These are phyloP conservation scores for Intellagama lesueurii DNA, from an alignment of 2,797 vertebrate genomes.

Conservation along the genomic window DNA sequence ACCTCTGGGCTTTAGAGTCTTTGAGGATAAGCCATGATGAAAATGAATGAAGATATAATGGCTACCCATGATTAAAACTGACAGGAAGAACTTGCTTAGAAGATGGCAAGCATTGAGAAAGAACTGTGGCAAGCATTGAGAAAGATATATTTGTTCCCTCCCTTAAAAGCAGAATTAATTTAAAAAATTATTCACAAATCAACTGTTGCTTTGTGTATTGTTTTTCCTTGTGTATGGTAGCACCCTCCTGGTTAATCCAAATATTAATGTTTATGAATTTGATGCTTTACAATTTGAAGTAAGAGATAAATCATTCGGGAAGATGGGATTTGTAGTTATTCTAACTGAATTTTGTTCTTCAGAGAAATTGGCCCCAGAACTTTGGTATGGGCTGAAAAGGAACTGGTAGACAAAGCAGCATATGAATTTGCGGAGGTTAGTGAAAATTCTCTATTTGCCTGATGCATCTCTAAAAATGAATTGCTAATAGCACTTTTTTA, in stretches of 20 bases:
- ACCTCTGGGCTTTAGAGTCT: not conserved
- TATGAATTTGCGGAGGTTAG: conserved; percentile 94
- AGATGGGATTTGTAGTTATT: conserved; percentile 23
- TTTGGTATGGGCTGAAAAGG: conserved; percentile 95
- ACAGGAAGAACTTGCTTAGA: not conserved
- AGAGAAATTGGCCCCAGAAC: conserved; percentile 93
- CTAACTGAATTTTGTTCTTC: conserved; percentile 61
- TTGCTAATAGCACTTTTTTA: no score
- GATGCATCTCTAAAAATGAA: not conserved
- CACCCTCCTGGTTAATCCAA: not conserved
- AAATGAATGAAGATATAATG: not conserved
- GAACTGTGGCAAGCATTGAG: not conserved
- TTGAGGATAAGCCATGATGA: not conserved
- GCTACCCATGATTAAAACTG: not conserved
- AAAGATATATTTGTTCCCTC: not conserved
- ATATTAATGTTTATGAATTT: not conserved
- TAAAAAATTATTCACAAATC: no score
- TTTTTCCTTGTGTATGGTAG: not conserved
- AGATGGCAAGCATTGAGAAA: not conserved
- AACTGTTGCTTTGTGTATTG: not conserved
- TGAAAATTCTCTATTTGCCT: conserved; percentile 32
- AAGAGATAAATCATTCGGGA: not conserved
- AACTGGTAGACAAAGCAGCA: conserved; percentile 90
- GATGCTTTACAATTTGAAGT: not conserved
- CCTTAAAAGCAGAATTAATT: not conserved